Evolutionary conservation across 2,888 invertebrate genomes (phyloP), one percentile per base, ranked within the genome.

Genomic region (Papilio gigon): DNA sequence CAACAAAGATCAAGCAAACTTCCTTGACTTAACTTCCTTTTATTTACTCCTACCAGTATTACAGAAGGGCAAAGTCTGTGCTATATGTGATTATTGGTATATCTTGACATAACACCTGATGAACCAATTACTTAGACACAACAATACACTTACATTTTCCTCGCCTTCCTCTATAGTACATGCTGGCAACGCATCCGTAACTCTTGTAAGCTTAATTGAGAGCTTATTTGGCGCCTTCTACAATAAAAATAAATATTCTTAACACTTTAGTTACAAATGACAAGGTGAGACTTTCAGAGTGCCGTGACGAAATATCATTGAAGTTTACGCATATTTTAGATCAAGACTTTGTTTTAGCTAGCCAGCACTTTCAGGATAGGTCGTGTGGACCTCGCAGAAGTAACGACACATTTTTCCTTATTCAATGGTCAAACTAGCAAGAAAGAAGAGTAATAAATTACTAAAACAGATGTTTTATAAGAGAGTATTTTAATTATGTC

Each of bases 181-280:
- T 14, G 27, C 50, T 50, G 50, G 50, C n/a, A 50, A 50, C 50
- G 50, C 50, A 50, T 50, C 50, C 47, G 50, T 50, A 50, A 50
- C 50, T 27, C 25, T 27, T 50, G 50, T 50, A 44, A 70, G 74
- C 74, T 50, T 72, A n/a, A 65, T 75, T 61, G 63, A 61, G 70
- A 33, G 27, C 22, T 20, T 30, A 11, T 22, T 27, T 68, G 72
- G 67, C 64, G 69, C 64, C 63, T 64, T 61, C 4, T 8, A 47
- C 44, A 27, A 27, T 2, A 40, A 27, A n/a, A 8, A 47, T 3
- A 22, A 47, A 2, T 22, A n/a, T 22, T 22, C 4, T 22, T 12
- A 47, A 22, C n/a, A 47, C 3, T 6, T 12, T 47, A 47, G 33
- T 35, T 35, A 11, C 47, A 22, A 47, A 17, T 14, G n/a, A 14